Conservation (phyloP, 2,797 vertebrate species). For the Masticophis lateralis region DNA sequence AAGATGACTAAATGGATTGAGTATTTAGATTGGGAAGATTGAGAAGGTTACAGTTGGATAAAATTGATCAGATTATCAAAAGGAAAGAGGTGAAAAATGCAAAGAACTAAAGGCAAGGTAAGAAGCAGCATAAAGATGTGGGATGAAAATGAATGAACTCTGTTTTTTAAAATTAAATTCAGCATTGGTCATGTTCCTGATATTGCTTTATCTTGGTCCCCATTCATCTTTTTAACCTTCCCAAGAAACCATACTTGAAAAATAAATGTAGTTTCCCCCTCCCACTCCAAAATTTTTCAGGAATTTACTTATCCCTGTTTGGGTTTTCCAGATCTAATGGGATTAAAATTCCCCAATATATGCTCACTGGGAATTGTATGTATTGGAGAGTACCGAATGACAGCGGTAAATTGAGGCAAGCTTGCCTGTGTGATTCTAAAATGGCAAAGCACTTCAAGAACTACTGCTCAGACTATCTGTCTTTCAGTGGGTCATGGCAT, state of each 20-base stretch:
- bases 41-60: background rate
- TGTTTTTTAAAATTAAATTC: background rate
- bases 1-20: background rate
- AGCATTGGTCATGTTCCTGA: background rate
- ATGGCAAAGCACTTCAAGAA: background rate
- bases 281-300: background rate
- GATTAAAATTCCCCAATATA: background rate
- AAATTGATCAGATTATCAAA: background rate
- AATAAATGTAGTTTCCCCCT: background rate
- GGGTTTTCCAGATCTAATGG: background rate
- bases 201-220: background rate
- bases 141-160: background rate
- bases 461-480: accelerated
- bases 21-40: background rate
- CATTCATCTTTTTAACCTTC: background rate
- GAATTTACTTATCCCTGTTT: background rate
- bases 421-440: background rate
- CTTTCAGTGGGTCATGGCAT: background rate
- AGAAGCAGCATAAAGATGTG: background rate
- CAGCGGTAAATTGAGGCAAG: background rate
- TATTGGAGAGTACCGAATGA: background rate
- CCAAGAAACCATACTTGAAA: background rate
- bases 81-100: background rate
- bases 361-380: background rate
- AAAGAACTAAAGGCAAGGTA: background rate